A percentile compares a stretch with the other conserved stretches of the same genome.
Conservation (phyloP, 2,797 vertebrate species). For the Knipowitschia caucasica region DNA sequence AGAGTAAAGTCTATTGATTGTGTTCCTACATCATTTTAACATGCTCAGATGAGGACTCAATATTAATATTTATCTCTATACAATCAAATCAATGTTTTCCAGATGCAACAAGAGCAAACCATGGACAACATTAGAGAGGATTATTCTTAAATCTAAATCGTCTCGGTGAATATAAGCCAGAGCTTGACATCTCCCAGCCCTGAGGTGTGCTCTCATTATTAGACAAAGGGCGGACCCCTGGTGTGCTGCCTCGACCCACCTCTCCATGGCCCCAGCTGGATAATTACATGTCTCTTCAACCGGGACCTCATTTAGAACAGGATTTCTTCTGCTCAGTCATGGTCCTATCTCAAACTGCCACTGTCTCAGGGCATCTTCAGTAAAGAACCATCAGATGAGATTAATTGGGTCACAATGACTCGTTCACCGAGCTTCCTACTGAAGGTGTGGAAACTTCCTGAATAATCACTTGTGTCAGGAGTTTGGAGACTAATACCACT, state of each 20-base stretch:
- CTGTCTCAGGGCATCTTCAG: slow-evolving; percentile 3
- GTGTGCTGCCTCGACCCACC: slow-evolving; percentile 35
- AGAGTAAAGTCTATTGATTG: background rate
- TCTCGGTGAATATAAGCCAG: slow-evolving; percentile 25
- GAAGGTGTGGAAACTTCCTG: background rate
- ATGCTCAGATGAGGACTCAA: slow-evolving; percentile 1
- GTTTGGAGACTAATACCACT: no score
- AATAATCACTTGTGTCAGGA: no score
- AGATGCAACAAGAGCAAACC: slow-evolving; percentile 6
- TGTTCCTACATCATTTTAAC: background rate
- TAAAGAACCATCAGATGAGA: slow-evolving; percentile 44
- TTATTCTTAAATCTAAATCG: slow-evolving; percentile 41
- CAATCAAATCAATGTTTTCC: slow-evolving; percentile 26
- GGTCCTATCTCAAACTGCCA: background rate
- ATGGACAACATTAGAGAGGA: slow-evolving; percentile 1
- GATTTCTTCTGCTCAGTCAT: slow-evolving; percentile 27
- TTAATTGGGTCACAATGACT: slow-evolving; percentile 64
- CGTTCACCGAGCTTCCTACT: background rate
- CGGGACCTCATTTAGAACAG: slow-evolving; percentile 54
- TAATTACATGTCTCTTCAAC: slow-evolving; percentile 63
- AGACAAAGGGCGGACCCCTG: slow-evolving; percentile 43
- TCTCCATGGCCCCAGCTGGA: slow-evolving; percentile 41
- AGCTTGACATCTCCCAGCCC: slow-evolving; percentile 22
- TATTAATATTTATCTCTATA: no score
- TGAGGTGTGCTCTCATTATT: slow-evolving; percentile 24